Evolutionary conservation across 1,140 invertebrate genomes (phyloP).

Genomic region (Centruroides sculpturatus): DNA sequence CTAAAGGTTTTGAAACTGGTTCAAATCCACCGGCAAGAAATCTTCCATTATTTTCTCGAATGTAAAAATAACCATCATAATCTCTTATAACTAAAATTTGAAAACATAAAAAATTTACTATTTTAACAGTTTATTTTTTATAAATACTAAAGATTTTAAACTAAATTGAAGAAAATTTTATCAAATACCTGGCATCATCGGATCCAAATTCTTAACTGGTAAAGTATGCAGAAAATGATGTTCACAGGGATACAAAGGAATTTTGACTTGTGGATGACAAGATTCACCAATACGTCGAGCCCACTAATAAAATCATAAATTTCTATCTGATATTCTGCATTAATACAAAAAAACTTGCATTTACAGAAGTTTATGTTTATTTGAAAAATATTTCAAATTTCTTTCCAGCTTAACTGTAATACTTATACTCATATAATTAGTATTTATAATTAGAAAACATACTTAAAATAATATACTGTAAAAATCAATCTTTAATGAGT

Average conservation of each 20-base stretch:
- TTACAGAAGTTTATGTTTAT: too few relatives aligned
- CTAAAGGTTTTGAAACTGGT: conserved; percentile 30
- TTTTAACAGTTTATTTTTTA: background rate
- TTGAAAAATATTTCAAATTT: too few relatives aligned
- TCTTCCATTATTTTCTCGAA: conserved; percentile 33
- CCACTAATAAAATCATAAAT: conserved; percentile 26
- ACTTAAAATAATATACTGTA: too few relatives aligned
- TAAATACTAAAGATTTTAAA: background rate
- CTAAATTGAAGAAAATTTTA: background rate
- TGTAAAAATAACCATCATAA: conserved; percentile 36
- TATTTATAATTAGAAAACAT: too few relatives aligned
- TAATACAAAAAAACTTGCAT: too few relatives aligned
- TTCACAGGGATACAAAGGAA: conserved; percentile 39
- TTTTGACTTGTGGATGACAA: conserved; percentile 29
- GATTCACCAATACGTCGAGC: conserved; percentile 31
- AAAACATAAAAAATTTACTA: background rate
- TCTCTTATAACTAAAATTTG: conserved; percentile 32
- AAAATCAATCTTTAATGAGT: too few relatives aligned
- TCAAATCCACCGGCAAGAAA: conserved; percentile 38
- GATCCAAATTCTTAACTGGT: conserved; percentile 30
- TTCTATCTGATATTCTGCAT: too few relatives aligned
- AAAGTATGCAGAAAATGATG: conserved; percentile 39
- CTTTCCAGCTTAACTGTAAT: too few relatives aligned
- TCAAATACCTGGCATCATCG: conserved; percentile 32
- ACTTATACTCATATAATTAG: too few relatives aligned